Evolutionary conservation across 2,888 invertebrate genomes (phyloP), one percentile per base, ranked within the genome.

Genomic region (Mesochorus sp.): DNA sequence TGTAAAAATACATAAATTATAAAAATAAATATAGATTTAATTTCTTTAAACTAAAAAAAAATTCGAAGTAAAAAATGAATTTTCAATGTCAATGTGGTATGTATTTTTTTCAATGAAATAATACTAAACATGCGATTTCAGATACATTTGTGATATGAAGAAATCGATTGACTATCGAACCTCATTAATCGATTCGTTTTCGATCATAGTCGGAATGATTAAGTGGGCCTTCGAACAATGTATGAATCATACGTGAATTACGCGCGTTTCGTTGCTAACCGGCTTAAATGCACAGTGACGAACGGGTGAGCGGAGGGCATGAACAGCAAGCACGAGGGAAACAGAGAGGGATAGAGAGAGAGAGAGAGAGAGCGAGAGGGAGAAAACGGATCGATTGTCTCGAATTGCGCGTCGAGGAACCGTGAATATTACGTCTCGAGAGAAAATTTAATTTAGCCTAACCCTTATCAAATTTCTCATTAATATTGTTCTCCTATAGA

Each of bases 191-290:
- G 64, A 71, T 59, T 59, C 17, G 42, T 31, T 64, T 68, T 66
- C 71, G 47, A 70, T 76, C 37, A 47, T 34, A 57, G 31, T 39
- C 19, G 10, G 21, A 8, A 17, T 10, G 28, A 34, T 34, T 21
- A 19, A 34, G 51, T 19, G 49, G 14, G 51, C n/a, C n/a, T 53
- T 62, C 26, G 31, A 31, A 37, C 55, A 37, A 53, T 47, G 61
- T 14, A 55, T 28, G 71, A 64, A 67, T 67, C 31, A 64, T 26
- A 34, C 51, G 67, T 24, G 71, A 71, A 76, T 66, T 59, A n/a
- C n/a, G 76, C 76, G 71, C 64, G 76, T 71, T 71, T 51, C 64
- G 76, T 76, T 76, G 76, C 76, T 76, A 76, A 76, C 76, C 71
- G 71, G 71, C 64, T 42, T 66, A 24, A 26, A 53, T 39, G 39